Evolutionary conservation across 1,140 invertebrate species (phyloP).

Genomic region (Apis florea): DNA sequence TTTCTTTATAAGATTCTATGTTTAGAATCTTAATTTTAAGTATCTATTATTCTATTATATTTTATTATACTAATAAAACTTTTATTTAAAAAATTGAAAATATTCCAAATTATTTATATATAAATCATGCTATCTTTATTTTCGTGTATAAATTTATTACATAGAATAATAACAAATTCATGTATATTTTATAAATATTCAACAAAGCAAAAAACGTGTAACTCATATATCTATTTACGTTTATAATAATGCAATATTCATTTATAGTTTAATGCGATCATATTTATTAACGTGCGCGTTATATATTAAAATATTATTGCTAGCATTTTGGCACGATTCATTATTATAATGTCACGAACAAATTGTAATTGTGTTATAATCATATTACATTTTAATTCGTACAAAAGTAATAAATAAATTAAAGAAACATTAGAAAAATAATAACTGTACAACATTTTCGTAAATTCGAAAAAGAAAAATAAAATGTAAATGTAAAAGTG

Average conservation of each 20-base stretch:
- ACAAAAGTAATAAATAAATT: conserved; percentile 43
- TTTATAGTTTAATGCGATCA: background rate
- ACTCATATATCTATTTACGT: background rate
- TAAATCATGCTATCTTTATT: background rate
- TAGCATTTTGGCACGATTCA: background rate
- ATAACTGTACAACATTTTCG: background rate
- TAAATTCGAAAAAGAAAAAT: background rate
- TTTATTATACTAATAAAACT: too few species aligned
- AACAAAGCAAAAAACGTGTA: background rate
- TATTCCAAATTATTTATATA: background rate
- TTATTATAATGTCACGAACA: background rate
- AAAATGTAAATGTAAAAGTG: background rate
- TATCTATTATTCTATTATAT: too few species aligned
- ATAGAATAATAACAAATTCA: background rate
- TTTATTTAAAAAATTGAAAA: background rate
- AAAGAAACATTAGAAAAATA: background rate
- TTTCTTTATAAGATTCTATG: too few species aligned
- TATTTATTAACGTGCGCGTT: background rate
- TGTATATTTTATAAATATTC: background rate
- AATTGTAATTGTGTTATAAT: background rate
- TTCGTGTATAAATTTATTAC: background rate
- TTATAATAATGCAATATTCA: background rate
- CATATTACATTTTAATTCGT: background rate
- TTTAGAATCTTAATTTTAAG: too few species aligned
- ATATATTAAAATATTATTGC: background rate